Evolutionary conservation across 2,113 vertebrate genomes (phyloP).

Genomic region (Telmatochromis brachygnathus): DNA sequence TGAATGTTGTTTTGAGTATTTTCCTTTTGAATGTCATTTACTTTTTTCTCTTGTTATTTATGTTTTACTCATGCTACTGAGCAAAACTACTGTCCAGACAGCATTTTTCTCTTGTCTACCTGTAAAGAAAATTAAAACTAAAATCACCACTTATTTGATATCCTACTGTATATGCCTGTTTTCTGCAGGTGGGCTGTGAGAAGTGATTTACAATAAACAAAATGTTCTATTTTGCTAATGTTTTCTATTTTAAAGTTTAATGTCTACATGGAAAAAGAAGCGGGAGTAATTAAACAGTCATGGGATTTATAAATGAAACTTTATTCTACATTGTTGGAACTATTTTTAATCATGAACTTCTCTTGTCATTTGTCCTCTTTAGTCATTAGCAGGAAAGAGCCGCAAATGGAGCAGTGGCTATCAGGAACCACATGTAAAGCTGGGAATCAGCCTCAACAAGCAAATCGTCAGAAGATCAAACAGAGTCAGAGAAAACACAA

Average conservation of each 20-base stretch:
- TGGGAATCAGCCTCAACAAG: background rate
- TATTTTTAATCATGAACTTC: background rate
- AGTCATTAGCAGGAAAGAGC: background rate
- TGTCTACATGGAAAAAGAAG: background rate
- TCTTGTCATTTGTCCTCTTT: background rate
- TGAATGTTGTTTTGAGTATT: background rate
- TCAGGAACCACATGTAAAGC: background rate
- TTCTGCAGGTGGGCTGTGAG: background rate
- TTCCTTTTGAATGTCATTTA: background rate
- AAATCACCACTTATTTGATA: background rate
- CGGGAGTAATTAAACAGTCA: accelerated
- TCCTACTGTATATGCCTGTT: background rate
- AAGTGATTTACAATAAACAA: background rate
- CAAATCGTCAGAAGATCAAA: background rate
- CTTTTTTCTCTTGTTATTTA: background rate
- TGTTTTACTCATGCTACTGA: background rate
- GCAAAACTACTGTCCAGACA: background rate
- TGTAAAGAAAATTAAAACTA: background rate
- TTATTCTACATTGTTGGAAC: background rate
- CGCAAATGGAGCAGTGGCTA: background rate
- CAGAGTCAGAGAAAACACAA: background rate
- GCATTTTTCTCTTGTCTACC: background rate
- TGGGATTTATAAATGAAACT: background rate
- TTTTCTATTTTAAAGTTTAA: background rate
- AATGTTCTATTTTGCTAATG: background rate